These are phyloP conservation scores for Dipodomys stephensi DNA, from an alignment of 2,113 vertebrate species.

Conservation along the genomic window DNA sequence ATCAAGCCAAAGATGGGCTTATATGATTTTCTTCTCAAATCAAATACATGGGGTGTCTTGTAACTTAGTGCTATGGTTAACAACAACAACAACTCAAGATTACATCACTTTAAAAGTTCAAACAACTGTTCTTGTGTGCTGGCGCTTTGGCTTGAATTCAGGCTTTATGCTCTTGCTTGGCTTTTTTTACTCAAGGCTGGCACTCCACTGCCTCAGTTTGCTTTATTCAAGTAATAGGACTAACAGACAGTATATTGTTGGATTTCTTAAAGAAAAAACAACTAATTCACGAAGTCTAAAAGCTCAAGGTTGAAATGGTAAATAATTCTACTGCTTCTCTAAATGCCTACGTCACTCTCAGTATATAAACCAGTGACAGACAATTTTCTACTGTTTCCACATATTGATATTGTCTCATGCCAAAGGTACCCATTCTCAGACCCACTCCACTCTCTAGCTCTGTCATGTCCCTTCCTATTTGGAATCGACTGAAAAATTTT, in stretches of 20 bases:
- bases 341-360: background rate
- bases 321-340: background rate
- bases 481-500: background rate
- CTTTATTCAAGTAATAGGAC: background rate
- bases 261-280: background rate
- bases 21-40: no score
- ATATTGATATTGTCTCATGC: no score
- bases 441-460: background rate
- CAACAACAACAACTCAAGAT: no score
- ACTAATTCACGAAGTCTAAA: background rate
- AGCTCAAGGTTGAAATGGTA: background rate
- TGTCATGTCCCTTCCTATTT: background rate
- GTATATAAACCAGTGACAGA: background rate
- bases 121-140: no score
- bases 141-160: no score
- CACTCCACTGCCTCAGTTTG: background rate
- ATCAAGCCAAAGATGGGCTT: no score
- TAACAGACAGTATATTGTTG: background rate
- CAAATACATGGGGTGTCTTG: no score
- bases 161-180: no score
- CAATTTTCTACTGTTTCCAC: background rate
- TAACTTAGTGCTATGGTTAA: no score
- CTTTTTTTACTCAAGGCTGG: no score
- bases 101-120: no score
- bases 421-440: background rate